These are phyloP conservation scores for Dysidea cf. avara DNA, from an alignment of 37 sponge, comb jelly and placozoan genomes.

Conservation along the genomic window DNA sequence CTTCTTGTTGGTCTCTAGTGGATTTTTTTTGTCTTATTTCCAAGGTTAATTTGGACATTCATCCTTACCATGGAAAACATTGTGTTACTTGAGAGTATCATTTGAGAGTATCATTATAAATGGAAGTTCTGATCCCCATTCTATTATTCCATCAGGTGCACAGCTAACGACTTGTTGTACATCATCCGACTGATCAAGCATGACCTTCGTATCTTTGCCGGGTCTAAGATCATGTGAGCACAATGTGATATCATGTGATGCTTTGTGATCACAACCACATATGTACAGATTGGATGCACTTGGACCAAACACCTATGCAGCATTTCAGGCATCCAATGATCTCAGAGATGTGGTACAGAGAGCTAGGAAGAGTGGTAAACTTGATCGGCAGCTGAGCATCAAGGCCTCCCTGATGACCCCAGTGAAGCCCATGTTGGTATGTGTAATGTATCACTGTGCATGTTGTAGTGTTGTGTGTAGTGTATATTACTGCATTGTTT, in stretches of 20 bases:
- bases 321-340: slow-evolving; percentile 94
- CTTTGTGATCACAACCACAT: slow-evolving; percentile 3
- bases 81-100: too few relatives aligned
- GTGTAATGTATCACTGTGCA: too few relatives aligned
- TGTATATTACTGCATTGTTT: too few relatives aligned
- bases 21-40: too few relatives aligned
- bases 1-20: too few relatives aligned
- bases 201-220: slow-evolving; percentile 90
- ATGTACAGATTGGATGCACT: slow-evolving; percentile 81
- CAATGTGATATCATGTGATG: too few relatives aligned
- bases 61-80: too few relatives aligned
- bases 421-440: slow-evolving; percentile 96
- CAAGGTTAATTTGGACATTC: too few relatives aligned
- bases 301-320: slow-evolving; percentile 88
- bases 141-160: slow-evolving; percentile 55
- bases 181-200: slow-evolving; percentile 89
- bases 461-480: too few relatives aligned
- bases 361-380: slow-evolving; percentile 20
- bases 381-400: slow-evolving; percentile 70
- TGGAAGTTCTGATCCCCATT: neutral
- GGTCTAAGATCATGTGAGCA: slow-evolving; percentile 90
- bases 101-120: neutral
- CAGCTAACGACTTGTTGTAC: slow-evolving; percentile 75
- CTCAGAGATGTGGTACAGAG: slow-evolving; percentile 85
- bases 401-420: slow-evolving; percentile 89